Conservation (phyloP, 2,888 invertebrate species). For the Blera fallax region DNA sequence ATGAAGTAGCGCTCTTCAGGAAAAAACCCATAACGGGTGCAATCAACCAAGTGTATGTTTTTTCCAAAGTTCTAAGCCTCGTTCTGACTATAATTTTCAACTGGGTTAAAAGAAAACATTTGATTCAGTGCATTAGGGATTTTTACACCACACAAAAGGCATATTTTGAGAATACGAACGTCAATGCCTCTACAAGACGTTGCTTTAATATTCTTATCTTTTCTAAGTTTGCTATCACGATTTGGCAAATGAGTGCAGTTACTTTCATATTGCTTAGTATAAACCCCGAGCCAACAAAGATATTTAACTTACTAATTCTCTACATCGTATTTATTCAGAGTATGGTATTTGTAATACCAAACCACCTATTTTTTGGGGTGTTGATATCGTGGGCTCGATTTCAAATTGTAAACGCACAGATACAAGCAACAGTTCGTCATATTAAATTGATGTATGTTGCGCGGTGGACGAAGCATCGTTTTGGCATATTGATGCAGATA, state of each 20-base stretch:
- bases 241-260: neutral
- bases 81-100: neutral
- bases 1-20: neutral
- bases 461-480: neutral
- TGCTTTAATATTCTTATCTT: neutral
- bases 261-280: neutral
- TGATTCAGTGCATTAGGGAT: neutral
- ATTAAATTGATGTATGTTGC: neutral
- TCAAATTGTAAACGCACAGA: neutral
- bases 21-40: neutral
- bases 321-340: neutral
- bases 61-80: neutral
- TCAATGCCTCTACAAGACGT: neutral
- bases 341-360: neutral
- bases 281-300: neutral
- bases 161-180: neutral
- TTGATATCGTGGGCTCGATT: neutral
- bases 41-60: neutral
- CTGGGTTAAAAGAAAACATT: neutral
- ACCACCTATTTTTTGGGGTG: neutral
- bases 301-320: neutral
- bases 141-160: neutral
- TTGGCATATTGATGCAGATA: constrained; percentile 18
- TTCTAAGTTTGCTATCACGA: neutral
- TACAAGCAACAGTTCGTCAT: neutral